Evolutionary conservation across 2,888 invertebrate species (phyloP).

Genomic region (Aphidius colemani): DNA sequence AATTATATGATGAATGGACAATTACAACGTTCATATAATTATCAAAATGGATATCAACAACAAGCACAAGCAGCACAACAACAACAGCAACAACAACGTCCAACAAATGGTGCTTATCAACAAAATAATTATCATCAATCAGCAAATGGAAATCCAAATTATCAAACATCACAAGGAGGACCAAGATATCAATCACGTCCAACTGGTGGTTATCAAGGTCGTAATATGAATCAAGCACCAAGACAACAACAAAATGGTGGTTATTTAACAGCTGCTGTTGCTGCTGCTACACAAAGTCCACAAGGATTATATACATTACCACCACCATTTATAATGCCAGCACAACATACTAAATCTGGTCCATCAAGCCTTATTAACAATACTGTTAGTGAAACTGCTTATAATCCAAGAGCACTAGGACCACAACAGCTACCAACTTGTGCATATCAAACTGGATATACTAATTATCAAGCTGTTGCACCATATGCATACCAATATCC

Average conservation of each 20-base stretch:
- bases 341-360: slow-evolving; percentile 58
- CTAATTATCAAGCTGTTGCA: slow-evolving; percentile 72
- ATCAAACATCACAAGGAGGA: slow-evolving; percentile 39
- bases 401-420: slow-evolving; percentile 71
- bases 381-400: slow-evolving; percentile 60
- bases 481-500: slow-evolving; percentile 69
- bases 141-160: slow-evolving; percentile 37
- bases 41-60: slow-evolving; percentile 60
- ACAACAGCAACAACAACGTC: slow-evolving; percentile 60
- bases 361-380: slow-evolving; percentile 67
- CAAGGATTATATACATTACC: slow-evolving; percentile 59
- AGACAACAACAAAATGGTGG: slow-evolving; percentile 36
- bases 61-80: slow-evolving; percentile 64
- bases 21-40: slow-evolving; percentile 47
- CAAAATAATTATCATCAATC: slow-evolving; percentile 57
- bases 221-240: slow-evolving; percentile 44
- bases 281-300: slow-evolving; percentile 42
- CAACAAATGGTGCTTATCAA: slow-evolving; percentile 53
- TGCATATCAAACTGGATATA: slow-evolving; percentile 70
- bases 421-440: slow-evolving; percentile 66
- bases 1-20: slow-evolving; percentile 65
- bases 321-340: slow-evolving; percentile 62
- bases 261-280: slow-evolving; percentile 35
- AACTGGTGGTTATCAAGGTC: slow-evolving; percentile 46
- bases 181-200: slow-evolving; percentile 50